Conservation (phyloP, 2,888 invertebrate species). For the Acronicta psi region DNA sequence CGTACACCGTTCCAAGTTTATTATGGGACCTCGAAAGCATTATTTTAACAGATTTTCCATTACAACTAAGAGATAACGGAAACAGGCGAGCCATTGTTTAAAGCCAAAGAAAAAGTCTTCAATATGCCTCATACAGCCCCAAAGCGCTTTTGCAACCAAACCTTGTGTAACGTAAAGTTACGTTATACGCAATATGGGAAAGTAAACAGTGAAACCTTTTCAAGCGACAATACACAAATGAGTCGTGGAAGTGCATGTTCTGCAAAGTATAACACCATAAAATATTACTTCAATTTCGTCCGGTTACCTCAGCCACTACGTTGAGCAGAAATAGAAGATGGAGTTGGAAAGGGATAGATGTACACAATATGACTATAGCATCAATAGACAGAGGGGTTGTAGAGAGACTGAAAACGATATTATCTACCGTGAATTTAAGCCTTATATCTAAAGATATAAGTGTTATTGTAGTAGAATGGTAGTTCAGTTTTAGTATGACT, state of each 20-base stretch:
- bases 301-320: constrained; percentile 34
- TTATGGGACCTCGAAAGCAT: constrained; percentile 28
- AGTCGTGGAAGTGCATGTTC: constrained; percentile 50
- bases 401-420: constrained; percentile 37
- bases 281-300: constrained; percentile 49
- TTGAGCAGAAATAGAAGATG: constrained; percentile 46
- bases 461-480: constrained; percentile 22
- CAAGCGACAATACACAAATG: constrained; percentile 47
- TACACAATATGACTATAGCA: constrained; percentile 48
- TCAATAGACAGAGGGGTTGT: constrained; percentile 52
- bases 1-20: constrained; percentile 21
- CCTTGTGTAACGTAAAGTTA: constrained; percentile 46
- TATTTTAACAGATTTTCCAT: constrained; percentile 6
- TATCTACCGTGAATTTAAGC: constrained; percentile 17
- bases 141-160: constrained; percentile 42
- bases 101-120: constrained; percentile 39
- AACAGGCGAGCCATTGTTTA: constrained; percentile 20
- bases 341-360: constrained; percentile 55
- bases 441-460: constrained; percentile 36
- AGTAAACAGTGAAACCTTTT: constrained; percentile 43
- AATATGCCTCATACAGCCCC: constrained; percentile 38
- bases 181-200: constrained; percentile 43
- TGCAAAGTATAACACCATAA: constrained; percentile 47
- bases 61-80: constrained; percentile 12
- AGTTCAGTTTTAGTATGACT: constrained; percentile 21